Conservation (phyloP, 2,888 invertebrate species). For the Archips xylosteana region DNA sequence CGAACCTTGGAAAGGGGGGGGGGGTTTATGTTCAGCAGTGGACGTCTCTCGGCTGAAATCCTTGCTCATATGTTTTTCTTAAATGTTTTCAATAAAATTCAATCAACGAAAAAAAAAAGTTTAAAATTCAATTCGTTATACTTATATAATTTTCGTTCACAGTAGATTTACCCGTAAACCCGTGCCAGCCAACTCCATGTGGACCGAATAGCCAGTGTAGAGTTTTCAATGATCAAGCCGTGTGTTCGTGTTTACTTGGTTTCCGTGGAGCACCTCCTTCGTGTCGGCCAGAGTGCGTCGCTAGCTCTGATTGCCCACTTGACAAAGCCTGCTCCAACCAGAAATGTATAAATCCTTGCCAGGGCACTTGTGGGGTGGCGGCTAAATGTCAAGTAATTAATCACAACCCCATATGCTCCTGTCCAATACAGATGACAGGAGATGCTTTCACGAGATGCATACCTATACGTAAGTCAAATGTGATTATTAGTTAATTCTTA, state of each 20-base stretch:
- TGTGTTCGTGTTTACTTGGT: slow-evolving; percentile 88
- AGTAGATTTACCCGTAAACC: slow-evolving; percentile 76
- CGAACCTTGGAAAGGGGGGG: no score
- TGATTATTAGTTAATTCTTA: background rate
- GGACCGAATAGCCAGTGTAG: slow-evolving; percentile 88
- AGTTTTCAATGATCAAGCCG: slow-evolving; percentile 86
- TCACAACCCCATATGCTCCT: slow-evolving; percentile 91
- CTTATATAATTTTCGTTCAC: slow-evolving; percentile 46
- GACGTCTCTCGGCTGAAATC: no score
- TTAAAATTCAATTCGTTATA: no score
- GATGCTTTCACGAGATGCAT: slow-evolving; percentile 88
- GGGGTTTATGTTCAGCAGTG: no score
- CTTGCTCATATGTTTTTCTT: background rate
- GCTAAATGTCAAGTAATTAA: slow-evolving; percentile 91
- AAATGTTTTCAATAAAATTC: background rate
- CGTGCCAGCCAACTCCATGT: slow-evolving; percentile 88
- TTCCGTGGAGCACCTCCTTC: slow-evolving; percentile 89
- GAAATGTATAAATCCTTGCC: slow-evolving; percentile 90
- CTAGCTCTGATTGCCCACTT: slow-evolving; percentile 89
- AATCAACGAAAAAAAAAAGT: no score
- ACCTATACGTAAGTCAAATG: slow-evolving; percentile 73
- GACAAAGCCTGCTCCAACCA: slow-evolving; percentile 90
- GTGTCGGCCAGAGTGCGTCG: slow-evolving; percentile 90
- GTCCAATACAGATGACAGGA: slow-evolving; percentile 87
- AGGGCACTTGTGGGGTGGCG: slow-evolving; percentile 91